Evolutionary conservation across 2,888 invertebrate species (phyloP), one percentile per base, ranked within the genome.

Genomic region (Sicus ferrugineus): DNA sequence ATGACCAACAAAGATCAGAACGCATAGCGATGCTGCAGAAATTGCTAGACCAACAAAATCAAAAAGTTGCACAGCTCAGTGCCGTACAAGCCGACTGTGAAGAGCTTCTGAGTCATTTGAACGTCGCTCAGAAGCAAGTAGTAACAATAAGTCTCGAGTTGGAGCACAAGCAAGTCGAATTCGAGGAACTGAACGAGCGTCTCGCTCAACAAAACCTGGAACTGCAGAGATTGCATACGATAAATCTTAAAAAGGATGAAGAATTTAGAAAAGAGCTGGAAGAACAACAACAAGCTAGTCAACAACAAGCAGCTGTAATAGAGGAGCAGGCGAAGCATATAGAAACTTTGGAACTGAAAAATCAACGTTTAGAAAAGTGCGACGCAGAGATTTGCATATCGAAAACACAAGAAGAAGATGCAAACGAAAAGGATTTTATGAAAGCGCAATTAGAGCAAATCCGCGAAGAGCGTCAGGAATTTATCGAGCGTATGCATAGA

Each of bases 151-250:
- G 77, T 1, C 48, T 66, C 3, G 77, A 81, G 50, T 63, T 78
- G 3, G 76, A 79, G 30, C 69, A 75, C 19, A 79, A 79, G 62
- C 72, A 75, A 1, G 72, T 73, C 28, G 82, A 84, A 46, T 70
- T 83, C 66, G 81, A 83, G 62, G 76, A 79, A 65, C 73, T 83
- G 0, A 83, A 84, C 70, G 74, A 77, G 52, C 74, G 83, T 0
- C 84, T 83, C 61, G 77, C 77, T 1, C 74, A 77, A 6, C 83
- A 83, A 74, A 83, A 83, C 64, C 73, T 77, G 7, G 78, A 83
- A 62, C 68, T 84, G 21, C 71, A 75, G 19, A 72, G 77, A 38
- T 66, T 83, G 34, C 83, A 84, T 68, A 69, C 76, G 64, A 28
- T 76, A 0, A 76, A 34, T n/a, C 19, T 52, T 42, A 62, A 38